phyloP scores from a whole-genome alignment of 2,113 vertebrate genomes.

The Astur gentilis region DNA sequence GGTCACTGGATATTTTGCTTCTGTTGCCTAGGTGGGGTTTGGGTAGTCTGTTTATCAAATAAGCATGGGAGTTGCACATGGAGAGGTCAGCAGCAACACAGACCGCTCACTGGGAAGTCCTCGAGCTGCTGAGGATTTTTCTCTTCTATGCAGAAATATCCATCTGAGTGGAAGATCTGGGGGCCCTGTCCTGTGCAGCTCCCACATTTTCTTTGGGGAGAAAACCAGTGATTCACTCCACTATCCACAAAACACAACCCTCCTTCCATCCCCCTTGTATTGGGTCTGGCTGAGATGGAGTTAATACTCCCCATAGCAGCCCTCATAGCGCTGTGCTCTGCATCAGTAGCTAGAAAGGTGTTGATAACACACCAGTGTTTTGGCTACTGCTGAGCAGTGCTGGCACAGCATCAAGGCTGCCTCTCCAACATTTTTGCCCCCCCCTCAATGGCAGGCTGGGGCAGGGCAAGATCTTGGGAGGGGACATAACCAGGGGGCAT shows the following conservation, averaged over 20 bases:
- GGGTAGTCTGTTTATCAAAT: background rate
- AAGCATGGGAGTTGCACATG: background rate
- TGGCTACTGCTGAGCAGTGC: too few relatives aligned
- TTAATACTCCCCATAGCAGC: too few relatives aligned
- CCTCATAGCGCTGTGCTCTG: too few relatives aligned
- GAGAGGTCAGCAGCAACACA: background rate
- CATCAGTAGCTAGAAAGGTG: too few relatives aligned
- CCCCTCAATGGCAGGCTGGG: too few relatives aligned
- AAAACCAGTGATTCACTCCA: background rate
- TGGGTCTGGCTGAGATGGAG: too few relatives aligned
- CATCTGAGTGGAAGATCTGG: background rate
- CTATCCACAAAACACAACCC: rapidly evolving
- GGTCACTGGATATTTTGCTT: background rate
- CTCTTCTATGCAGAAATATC: background rate
- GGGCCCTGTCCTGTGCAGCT: background rate
- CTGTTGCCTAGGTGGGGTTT: background rate
- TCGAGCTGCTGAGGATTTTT: background rate
- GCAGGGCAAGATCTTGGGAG: too few relatives aligned
- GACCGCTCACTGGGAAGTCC: background rate
- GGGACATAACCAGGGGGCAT: too few relatives aligned
- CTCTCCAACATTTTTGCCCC: too few relatives aligned
- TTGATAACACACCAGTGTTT: too few relatives aligned
- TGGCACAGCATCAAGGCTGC: too few relatives aligned
- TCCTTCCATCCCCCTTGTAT: background rate
- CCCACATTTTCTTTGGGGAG: background rate